These are phyloP conservation scores for Phyllotreta striolata DNA, from an alignment of 2,888 invertebrate genomes.

Conservation along the genomic window DNA sequence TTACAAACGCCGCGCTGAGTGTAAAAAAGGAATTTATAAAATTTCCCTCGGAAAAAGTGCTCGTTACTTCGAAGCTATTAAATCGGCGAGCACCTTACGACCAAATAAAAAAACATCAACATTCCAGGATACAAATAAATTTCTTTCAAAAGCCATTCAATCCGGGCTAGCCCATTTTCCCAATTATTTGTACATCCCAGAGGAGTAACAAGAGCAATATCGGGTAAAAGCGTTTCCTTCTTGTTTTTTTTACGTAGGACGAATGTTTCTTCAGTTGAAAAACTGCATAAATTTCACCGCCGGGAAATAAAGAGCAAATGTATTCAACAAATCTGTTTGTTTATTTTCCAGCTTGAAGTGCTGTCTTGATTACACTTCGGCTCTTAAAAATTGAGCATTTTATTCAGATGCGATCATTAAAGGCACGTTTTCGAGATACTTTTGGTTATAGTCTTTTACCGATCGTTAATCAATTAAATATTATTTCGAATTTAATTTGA, in stretches of 20 bases:
- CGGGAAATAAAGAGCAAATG: constrained; percentile 37
- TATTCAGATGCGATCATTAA: constrained; percentile 1
- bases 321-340: constrained; percentile 39
- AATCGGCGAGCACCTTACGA: constrained; percentile 30
- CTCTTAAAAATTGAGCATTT: constrained; percentile 14
- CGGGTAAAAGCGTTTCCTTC: constrained; percentile 33
- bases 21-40: constrained; percentile 28
- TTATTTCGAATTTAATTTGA: no score
- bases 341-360: constrained; percentile 28
- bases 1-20: constrained; percentile 27
- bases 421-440: not conserved
- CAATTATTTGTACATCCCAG: constrained; percentile 35
- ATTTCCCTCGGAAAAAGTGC: constrained; percentile 28
- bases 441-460: not conserved
- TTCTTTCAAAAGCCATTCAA: constrained; percentile 33
- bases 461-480: no score
- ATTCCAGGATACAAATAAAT: constrained; percentile 35
- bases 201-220: constrained; percentile 36
- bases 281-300: constrained; percentile 40
- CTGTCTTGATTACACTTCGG: constrained; percentile 21
- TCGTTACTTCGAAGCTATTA: constrained; percentile 30
- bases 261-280: constrained; percentile 39
- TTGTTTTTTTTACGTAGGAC: constrained; percentile 27
- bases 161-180: constrained; percentile 33
- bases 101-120: constrained; percentile 30